Percentiles rank a stretch among this genome's conserved stretches.
phyloP scores from a whole-genome alignment of 2,113 vertebrate genomes.

The Vulpes lagopus region DNA sequence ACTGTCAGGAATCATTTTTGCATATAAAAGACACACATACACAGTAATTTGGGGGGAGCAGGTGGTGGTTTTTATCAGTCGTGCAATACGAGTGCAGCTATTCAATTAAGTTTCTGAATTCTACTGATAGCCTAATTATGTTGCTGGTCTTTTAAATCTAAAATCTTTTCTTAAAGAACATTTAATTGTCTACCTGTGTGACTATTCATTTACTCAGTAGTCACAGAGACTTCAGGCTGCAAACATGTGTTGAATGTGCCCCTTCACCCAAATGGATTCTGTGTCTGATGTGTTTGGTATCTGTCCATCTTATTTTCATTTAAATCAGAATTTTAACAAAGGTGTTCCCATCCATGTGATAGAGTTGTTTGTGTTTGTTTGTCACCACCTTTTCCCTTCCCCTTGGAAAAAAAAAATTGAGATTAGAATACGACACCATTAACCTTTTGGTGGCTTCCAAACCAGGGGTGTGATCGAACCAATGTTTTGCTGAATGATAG shows the following conservation, averaged over 20 bases:
- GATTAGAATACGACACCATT: conserved; percentile 77
- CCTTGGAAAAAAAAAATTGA: conserved; percentile 75
- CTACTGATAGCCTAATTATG: conserved; percentile 52
- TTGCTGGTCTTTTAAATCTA: conserved; percentile 73
- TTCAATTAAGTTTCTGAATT: conserved; percentile 58
- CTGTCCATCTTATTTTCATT: conserved; percentile 85
- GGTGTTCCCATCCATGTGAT: conserved; percentile 78
- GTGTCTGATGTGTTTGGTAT: conserved; percentile 88
- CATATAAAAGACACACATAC: conserved; percentile 73
- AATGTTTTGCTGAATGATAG: conserved; percentile 78
- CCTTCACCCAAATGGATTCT: conserved; percentile 89
- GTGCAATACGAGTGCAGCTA: neutral
- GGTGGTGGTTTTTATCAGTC: conserved; percentile 54
- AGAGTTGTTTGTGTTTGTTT: conserved; percentile 78
- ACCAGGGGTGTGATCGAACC: conserved; percentile 81
- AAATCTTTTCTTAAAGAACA: conserved; percentile 29
- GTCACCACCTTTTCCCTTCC: conserved; percentile 60
- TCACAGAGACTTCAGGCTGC: conserved; percentile 85
- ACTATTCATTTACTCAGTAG: conserved; percentile 74
- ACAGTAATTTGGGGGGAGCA: conserved; percentile 80
- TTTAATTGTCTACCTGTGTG: conserved; percentile 70
- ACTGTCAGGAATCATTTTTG: conserved; percentile 52
- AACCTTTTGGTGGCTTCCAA: conserved; percentile 80
- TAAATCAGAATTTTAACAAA: conserved; percentile 79
- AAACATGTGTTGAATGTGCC: conserved; percentile 87